Conservation (phyloP, 2,888 invertebrate species). For the Coremacera marginata region DNA sequence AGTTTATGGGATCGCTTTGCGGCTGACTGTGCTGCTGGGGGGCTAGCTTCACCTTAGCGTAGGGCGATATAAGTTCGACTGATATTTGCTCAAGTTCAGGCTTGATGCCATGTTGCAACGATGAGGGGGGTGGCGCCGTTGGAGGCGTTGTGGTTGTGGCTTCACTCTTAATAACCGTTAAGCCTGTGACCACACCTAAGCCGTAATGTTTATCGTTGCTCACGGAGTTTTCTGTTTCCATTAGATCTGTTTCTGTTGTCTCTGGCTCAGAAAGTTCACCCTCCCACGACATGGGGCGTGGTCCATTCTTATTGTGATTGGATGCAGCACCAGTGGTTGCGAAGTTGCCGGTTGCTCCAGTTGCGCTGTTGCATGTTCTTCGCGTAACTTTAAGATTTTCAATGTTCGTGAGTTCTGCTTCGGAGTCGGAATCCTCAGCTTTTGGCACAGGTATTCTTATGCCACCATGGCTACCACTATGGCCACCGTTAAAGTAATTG, state of each 20-base stretch:
- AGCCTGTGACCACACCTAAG: conserved; percentile 35
- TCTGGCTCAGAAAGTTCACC: conserved; percentile 92
- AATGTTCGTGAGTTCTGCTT: conserved; percentile 67
- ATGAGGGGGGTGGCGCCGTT: neutral
- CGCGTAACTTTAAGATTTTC: conserved; percentile 71
- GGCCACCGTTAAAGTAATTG: conserved; percentile 48
- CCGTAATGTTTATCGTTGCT: conserved; percentile 48
- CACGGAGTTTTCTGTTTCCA: conserved; percentile 67
- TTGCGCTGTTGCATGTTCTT: conserved; percentile 68
- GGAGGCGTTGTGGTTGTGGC: conserved; percentile 49
- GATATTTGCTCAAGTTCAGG: conserved; percentile 61
- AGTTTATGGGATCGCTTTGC: conserved; percentile 67
- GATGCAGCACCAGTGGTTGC: neutral
- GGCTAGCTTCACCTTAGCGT: conserved; percentile 58
- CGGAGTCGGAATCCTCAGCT: conserved; percentile 66
- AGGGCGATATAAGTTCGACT: conserved; percentile 49
- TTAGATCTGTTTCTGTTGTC: conserved; percentile 69
- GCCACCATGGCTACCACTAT: conserved; percentile 56
- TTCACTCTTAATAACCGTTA: conserved; percentile 61
- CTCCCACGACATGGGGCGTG: conserved; percentile 94
- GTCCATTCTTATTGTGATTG: conserved; percentile 67
- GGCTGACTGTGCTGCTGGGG: conserved; percentile 45
- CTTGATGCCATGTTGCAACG: conserved; percentile 51
- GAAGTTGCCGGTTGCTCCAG: conserved; percentile 36
- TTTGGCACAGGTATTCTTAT: conserved; percentile 61